Base-by-base conservation (phyloP, 2,797 vertebrate genomes). In the Agapornis canus region DNA sequence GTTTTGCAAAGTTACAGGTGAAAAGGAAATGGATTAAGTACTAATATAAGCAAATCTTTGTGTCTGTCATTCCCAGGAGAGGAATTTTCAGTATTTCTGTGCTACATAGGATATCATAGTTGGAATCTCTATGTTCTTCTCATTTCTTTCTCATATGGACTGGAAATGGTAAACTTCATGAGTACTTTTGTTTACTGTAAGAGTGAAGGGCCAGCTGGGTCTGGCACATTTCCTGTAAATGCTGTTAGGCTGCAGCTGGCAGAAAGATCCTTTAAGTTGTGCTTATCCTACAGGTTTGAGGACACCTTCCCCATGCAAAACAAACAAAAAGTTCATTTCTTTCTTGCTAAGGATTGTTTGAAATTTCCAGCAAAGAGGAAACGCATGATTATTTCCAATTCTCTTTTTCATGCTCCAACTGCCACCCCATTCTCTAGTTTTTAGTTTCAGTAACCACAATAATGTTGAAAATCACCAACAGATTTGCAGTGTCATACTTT, bases 1-100 rank as follows among this genome's bases (percentile, higher is more conserved):
- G 29, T 42, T 86, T 85, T 85, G 51, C 64, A 89, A 88, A 84
- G 66, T 80, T 86, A 82, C 92, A 93, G 92, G 87, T 52, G 29
- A 87, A 91, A 88, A 90, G 40, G 27, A 88, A 92, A 92, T 45
- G 5, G 43, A 86, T 77, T 52, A 75, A 72, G 20, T 54, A 70
- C 31, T 80, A 87, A 76, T 23, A 51, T 31, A 90, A 89, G 40
- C 21, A 51, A 66, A 72, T 16, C 43, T 63, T 89, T 91, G 57
- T 65, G 22, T n/a, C 56, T 79, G 10, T 40, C 37, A 37, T 76
- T 32, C 39, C 27, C 39, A 63, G 47, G 40, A 81, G 26, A 82
- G 29, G 48, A 79, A 54, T 83, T 83, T 61, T 59, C 59, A 59
- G 27, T 65, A 48, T 19, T 76, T 31, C 31, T 72, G 43, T 20